These are phyloP conservation scores for Agriopis leucophaearia DNA, from an alignment of 2,888 invertebrate species.

Conservation along the genomic window DNA sequence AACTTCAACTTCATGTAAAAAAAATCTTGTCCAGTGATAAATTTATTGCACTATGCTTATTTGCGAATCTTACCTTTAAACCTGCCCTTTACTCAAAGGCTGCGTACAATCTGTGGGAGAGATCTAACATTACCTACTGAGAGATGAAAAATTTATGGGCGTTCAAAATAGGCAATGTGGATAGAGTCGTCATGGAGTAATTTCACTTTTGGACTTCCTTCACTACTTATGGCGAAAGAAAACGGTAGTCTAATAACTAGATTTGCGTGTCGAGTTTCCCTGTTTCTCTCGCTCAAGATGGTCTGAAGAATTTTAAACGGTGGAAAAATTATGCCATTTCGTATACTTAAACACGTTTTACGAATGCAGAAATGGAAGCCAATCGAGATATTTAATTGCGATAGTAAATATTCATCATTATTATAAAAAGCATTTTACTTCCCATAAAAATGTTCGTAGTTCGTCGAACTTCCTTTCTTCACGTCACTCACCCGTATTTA, in stretches of 20 bases:
- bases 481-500: constrained; percentile 35
- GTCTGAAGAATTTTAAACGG: constrained; percentile 24
- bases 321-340: constrained; percentile 7
- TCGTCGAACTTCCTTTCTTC: constrained; percentile 38
- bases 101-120: constrained; percentile 40
- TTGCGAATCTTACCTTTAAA: constrained; percentile 1
- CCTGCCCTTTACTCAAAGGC: constrained; percentile 30
- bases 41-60: background rate
- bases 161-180: constrained; percentile 30
- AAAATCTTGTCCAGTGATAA: background rate
- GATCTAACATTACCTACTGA: constrained; percentile 37
- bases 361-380: constrained; percentile 5
- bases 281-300: constrained; percentile 20
- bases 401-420: constrained; percentile 9
- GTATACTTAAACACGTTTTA: background rate
- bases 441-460: constrained; percentile 21
- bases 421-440: constrained; percentile 1
- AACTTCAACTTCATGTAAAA: background rate
- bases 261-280: constrained; percentile 35
- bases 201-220: constrained; percentile 28
- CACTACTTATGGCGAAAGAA: constrained; percentile 30
- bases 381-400: constrained; percentile 10
- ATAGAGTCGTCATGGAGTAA: constrained; percentile 19
- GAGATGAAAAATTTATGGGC: constrained; percentile 38
- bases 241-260: constrained; percentile 31